phyloP scores from a whole-genome alignment of 1,140 invertebrate species.

The Helicorthomorpha holstii region DNA sequence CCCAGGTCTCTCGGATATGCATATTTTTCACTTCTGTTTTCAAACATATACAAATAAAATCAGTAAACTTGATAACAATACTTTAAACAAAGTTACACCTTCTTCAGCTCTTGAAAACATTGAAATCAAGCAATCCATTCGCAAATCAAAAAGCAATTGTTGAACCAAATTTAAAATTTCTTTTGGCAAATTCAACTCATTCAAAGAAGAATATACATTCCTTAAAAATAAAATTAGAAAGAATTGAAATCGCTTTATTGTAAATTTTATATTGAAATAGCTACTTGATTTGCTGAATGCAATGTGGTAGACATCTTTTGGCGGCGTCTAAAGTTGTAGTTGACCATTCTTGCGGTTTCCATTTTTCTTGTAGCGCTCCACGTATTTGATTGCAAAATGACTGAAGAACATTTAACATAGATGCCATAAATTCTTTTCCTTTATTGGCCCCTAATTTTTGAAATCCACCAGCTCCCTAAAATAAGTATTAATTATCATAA shows the following conservation, averaged over 20 bases:
- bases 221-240: background rate
- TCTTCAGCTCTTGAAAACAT: background rate
- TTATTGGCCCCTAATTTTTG: too few relatives aligned
- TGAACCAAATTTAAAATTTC: conserved; percentile 67
- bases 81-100: background rate
- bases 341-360: conserved; percentile 17
- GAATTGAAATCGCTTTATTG: too few relatives aligned
- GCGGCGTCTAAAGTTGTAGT: conserved; percentile 26
- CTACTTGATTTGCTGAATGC: conserved; percentile 36
- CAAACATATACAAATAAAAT: background rate
- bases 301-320: conserved; percentile 50
- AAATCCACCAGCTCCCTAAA: too few relatives aligned
- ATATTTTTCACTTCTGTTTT: conserved; percentile 49
- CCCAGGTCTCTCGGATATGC: conserved; percentile 67
- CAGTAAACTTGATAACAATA: background rate
- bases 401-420: too few relatives aligned
- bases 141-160: conserved; percentile 45
- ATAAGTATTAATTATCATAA: too few relatives aligned
- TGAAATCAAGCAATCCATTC: background rate
- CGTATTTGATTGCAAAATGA: conserved; percentile 13
- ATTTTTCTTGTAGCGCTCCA: conserved; percentile 8
- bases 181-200: conserved; percentile 49
- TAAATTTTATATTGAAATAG: background rate
- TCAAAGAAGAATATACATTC: conserved; percentile 15
- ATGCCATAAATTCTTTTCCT: too few relatives aligned